Percentiles rank a stretch among this genome's conserved stretches.
Conservation (phyloP, 2,797 vertebrate genomes). For the Menidia menidia region DNA sequence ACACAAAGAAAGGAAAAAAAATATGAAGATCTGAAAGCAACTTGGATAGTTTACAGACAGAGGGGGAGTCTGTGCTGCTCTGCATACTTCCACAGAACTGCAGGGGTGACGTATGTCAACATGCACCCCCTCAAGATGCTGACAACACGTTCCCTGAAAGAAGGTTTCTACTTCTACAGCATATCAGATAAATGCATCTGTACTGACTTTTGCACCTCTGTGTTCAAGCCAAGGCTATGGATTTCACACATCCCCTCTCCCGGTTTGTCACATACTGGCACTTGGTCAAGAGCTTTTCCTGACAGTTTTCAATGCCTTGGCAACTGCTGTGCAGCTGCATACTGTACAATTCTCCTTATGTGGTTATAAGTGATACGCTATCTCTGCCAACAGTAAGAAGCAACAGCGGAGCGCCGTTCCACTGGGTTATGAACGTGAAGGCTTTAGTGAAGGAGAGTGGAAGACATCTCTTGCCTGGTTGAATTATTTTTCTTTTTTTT, state of each 20-base stretch:
- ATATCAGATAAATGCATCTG: neutral
- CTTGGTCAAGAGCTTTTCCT: neutral
- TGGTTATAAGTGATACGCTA: neutral
- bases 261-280: neutral
- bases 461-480: no score
- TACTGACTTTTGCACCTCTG: slow-evolving; percentile 13
- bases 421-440: neutral
- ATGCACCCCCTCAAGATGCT: neutral
- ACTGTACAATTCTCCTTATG: neutral
- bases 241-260: neutral
- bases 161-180: slow-evolving; percentile 4
- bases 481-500: no score
- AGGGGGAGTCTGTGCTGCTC: neutral
- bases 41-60: neutral
- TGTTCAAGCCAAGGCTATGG: neutral
- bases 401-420: neutral
- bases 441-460: no score
- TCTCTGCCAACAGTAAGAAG: neutral
- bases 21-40: slow-evolving; percentile 12
- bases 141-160: slow-evolving; percentile 17
- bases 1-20: slow-evolving; percentile 9
- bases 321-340: neutral
- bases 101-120: slow-evolving; percentile 20
- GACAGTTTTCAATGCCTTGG: neutral
- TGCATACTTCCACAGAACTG: neutral